Evolutionary conservation across 2,113 vertebrate species (phyloP).

Genomic region (Dipodomys ordii): DNA sequence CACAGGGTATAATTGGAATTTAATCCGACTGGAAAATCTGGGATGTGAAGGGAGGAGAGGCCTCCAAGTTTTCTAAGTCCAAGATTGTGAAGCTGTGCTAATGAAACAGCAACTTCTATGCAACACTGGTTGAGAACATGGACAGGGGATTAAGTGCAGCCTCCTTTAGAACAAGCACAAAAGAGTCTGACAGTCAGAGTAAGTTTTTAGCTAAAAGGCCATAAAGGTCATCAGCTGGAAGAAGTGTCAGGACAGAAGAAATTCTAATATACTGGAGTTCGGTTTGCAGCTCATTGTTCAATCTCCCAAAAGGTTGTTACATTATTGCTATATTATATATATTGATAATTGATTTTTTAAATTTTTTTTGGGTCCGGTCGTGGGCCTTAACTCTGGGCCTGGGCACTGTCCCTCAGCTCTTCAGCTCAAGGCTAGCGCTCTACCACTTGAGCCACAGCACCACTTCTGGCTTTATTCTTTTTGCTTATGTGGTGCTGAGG

Average conservation of each 20-base stretch:
- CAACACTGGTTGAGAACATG: background rate
- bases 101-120: background rate
- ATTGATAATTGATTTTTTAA: slow-evolving; percentile 39
- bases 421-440: no score
- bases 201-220: background rate
- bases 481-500: no score
- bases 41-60: background rate
- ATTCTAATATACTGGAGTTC: background rate
- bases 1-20: background rate
- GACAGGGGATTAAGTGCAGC: background rate
- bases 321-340: background rate
- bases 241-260: background rate
- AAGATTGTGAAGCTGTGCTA: background rate
- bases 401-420: no score
- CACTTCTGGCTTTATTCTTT: no score
- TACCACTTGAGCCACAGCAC: no score
- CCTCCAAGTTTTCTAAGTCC: background rate
- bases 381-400: no score
- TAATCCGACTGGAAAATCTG: background rate
- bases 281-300: background rate
- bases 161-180: background rate
- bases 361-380: no score
- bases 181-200: background rate
- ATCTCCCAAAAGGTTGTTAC: background rate
- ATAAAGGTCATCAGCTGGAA: background rate